Evolutionary conservation across 1,140 invertebrate species (phyloP).

Genomic region (Drosophila repleta): DNA sequence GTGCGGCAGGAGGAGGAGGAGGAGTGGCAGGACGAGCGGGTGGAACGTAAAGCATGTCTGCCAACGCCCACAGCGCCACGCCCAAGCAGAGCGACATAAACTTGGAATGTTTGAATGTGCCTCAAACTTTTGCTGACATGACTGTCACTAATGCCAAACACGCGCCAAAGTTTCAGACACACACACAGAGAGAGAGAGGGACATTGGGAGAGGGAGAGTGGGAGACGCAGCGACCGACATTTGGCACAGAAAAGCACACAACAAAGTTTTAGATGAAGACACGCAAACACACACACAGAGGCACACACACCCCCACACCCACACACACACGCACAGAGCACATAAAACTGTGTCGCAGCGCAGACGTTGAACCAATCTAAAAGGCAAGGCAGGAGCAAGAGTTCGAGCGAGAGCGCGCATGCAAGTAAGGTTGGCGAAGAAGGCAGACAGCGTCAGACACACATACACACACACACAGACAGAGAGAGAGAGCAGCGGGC

Average conservation of each 20-base stretch:
- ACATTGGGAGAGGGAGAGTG: constrained; percentile 14
- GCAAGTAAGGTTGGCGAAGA: constrained; percentile 48
- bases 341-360: constrained; percentile 76
- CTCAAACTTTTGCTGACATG: constrained; percentile 82
- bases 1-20: background rate
- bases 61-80: constrained; percentile 48
- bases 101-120: constrained; percentile 80
- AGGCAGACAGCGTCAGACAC: constrained; percentile 65
- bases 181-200: constrained; percentile 24
- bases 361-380: constrained; percentile 29
- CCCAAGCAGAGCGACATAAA: constrained; percentile 63
- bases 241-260: constrained; percentile 74
- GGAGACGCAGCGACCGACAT: constrained; percentile 53
- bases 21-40: constrained; percentile 15
- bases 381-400: constrained; percentile 13
- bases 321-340: constrained; percentile 21
- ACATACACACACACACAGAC: constrained; percentile 29
- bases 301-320: constrained; percentile 18
- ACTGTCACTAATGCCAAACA: constrained; percentile 83
- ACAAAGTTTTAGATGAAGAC: constrained; percentile 44
- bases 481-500: no score
- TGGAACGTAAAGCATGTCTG: constrained; percentile 54
- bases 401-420: constrained; percentile 21
- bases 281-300: constrained; percentile 20
- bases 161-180: constrained; percentile 79